Conservation (phyloP, 2,113 vertebrate genomes). For the Pteruthius melanotis region DNA sequence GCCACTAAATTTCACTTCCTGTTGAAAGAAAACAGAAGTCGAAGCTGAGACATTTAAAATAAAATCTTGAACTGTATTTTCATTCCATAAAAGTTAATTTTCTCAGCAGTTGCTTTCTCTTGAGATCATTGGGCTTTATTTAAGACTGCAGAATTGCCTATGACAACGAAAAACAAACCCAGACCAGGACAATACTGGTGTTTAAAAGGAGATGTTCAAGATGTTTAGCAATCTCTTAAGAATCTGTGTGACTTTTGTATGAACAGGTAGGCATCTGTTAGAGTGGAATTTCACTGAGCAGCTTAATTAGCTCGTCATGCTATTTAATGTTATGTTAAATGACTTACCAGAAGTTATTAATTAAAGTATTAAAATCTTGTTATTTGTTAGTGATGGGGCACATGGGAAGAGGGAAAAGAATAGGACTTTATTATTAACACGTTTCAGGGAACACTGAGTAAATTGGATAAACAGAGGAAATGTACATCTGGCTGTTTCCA, state of each 20-base stretch:
- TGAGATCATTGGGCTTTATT: background rate
- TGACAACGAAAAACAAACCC: background rate
- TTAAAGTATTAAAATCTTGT: slow-evolving; percentile 50
- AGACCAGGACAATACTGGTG: background rate
- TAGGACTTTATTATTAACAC: background rate
- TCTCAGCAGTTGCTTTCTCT: background rate
- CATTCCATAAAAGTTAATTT: background rate
- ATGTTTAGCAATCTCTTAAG: background rate
- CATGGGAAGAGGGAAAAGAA: background rate
- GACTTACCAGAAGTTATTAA: slow-evolving; percentile 52
- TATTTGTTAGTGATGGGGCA: slow-evolving; percentile 20
- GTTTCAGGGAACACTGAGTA: background rate
- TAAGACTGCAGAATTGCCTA: background rate
- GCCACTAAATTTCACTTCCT: background rate
- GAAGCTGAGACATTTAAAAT: background rate
- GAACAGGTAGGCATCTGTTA: slow-evolving; percentile 21
- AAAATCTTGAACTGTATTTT: background rate
- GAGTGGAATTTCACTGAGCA: slow-evolving; percentile 1
- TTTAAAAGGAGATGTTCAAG: background rate
- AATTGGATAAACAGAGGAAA: slow-evolving; percentile 33
- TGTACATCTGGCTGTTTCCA: background rate
- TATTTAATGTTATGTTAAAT: slow-evolving; percentile 48
- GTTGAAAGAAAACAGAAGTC: background rate
- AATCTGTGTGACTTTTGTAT: background rate
- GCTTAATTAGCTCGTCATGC: slow-evolving; percentile 20